Evolutionary conservation across 2,797 vertebrate genomes (phyloP), one percentile per base, ranked within the genome.

Genomic region (Australoheros facetus): DNA sequence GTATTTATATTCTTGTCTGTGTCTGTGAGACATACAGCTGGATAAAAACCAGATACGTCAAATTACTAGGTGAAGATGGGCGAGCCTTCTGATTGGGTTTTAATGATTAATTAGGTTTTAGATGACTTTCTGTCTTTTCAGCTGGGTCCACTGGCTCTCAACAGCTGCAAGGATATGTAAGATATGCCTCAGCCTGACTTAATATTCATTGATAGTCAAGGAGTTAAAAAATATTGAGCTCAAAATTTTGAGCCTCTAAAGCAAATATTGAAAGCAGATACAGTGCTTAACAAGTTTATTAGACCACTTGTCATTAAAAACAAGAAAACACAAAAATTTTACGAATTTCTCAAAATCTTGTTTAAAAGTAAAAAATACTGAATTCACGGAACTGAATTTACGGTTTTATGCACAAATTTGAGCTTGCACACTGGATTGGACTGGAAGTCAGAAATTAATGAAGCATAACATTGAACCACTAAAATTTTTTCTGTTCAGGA

Each of bases 41-140:
- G 87, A 92, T 87, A 88, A 87, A 87, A 83, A 88, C 60, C 89
- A 92, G 87, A 89, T 78, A 88, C 80, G 77, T 91, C 80, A 84
- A 90, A 91, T 93, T 91, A 86, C 75, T 66, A 85, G 81, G 79
- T 78, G 82, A 83, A 75, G 78, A 80, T 45, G 73, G 79, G 58
- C 83, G 85, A 85, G 77, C 48, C 60, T 73, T 82, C 77, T 91
- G 87, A 92, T 92, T 92, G 79, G 73, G 83, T 91, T 91, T 92
- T 72, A 90, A 90, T 85, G 81, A 89, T 91, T 91, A 85, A 90
- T 90, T 81, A 82, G 73, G 86, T 87, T 91, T 90, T 83, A 73
- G 37, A 88, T 74, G 55, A 81, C 74, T 88, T 84, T 84, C 45
- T 78, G 77, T 42, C 57, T 74, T 70, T 51, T 79, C 26, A 59